These are phyloP conservation scores for Drosophila sp. DNA, from an alignment of 1,140 invertebrate species.

Conservation along the genomic window DNA sequence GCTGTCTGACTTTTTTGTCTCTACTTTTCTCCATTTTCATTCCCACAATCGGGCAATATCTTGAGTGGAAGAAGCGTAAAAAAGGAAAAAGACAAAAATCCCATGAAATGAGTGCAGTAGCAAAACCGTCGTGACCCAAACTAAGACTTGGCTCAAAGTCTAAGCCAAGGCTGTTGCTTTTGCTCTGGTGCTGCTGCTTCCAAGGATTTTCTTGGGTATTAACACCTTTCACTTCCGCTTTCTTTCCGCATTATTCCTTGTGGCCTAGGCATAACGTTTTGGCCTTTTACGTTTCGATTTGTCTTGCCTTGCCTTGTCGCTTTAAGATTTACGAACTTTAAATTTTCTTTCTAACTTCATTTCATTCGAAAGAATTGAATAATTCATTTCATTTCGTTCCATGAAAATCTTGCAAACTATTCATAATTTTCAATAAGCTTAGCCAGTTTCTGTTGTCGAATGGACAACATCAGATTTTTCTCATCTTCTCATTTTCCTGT, in stretches of 20 bases:
- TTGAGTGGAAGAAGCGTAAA: background rate
- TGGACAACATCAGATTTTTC: slow-evolving; percentile 10
- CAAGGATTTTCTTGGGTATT: slow-evolving; percentile 47
- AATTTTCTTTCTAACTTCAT: background rate
- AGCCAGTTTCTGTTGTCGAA: slow-evolving; percentile 1
- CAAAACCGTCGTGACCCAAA: slow-evolving; percentile 41
- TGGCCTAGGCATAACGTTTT: slow-evolving; percentile 12
- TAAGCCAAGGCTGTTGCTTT: slow-evolving; percentile 8
- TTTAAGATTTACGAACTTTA: background rate
- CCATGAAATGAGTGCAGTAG: slow-evolving; percentile 23
- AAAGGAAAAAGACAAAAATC: slow-evolving; percentile 20
- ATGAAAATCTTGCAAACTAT: background rate
- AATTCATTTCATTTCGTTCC: slow-evolving; percentile 3
- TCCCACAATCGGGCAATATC: slow-evolving; percentile 12
- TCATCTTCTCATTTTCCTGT: background rate
- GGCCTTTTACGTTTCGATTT: slow-evolving; percentile 12
- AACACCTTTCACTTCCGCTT: slow-evolving; percentile 47
- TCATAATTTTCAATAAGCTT: slow-evolving; percentile 18
- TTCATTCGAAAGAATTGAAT: background rate
- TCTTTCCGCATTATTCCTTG: slow-evolving; percentile 22
- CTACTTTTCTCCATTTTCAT: background rate
- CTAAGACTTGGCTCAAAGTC: slow-evolving; percentile 56
- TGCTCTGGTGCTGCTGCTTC: background rate
- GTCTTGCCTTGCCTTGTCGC: background rate
- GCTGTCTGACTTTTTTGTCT: background rate